Conservation (phyloP, 2,113 vertebrate species). For the Caloenas nicobarica region DNA sequence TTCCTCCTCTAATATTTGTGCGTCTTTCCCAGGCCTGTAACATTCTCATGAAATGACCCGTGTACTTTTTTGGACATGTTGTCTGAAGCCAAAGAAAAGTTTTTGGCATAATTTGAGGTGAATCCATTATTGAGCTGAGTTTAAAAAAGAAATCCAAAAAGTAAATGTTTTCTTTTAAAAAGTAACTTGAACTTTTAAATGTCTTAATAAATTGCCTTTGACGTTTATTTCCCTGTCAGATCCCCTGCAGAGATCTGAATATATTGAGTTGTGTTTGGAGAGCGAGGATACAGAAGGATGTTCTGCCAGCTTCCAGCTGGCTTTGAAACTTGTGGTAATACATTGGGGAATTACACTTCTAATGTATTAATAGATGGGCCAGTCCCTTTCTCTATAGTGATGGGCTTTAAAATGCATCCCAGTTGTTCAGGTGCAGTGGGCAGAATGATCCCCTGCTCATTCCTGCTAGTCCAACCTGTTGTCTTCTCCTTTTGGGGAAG, state of each 20-base stretch:
- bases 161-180: background rate
- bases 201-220: background rate
- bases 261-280: background rate
- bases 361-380: background rate
- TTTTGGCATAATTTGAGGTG: background rate
- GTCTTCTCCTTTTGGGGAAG: background rate
- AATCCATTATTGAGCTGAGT: background rate
- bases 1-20: background rate
- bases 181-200: background rate
- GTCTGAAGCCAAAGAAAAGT: background rate
- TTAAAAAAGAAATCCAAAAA: background rate
- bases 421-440: background rate
- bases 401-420: background rate
- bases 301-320: background rate
- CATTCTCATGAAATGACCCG: accelerated
- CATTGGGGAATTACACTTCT: background rate
- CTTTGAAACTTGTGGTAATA: background rate
- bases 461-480: background rate
- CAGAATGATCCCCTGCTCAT: background rate
- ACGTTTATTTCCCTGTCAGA: background rate
- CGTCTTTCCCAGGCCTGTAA: background rate
- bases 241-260: background rate
- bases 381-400: background rate
- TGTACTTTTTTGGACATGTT: background rate
- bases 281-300: accelerated